Evolutionary conservation across 2,797 vertebrate species (phyloP), one percentile per base, ranked within the genome.

Genomic region (Danio albolineatus): DNA sequence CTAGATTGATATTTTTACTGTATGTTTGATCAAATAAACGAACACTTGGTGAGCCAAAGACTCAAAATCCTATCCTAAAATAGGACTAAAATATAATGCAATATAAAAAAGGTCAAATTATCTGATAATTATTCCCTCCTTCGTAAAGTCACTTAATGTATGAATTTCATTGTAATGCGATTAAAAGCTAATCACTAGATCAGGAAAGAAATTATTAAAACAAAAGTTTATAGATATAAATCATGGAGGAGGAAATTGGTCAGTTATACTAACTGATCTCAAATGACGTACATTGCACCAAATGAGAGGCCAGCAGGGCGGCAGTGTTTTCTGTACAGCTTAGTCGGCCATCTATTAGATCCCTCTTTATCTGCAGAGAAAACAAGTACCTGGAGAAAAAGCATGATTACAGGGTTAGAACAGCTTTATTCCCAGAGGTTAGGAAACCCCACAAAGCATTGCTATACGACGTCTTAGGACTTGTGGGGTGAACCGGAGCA

Each of bases 321-420:
- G 95, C 95, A 0, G 98, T 99, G 76, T 95, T 95, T 88, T 96
- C 95, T 0, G 94, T 92, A 89, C 97, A 99, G 89, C 92, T 89
- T 90, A 99, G 89, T 8, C 90, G 92, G 60, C 94, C 94, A 82
- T 98, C 97, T 44, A 93, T 92, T 76, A 99, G 88, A 90, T 99
- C 97, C 72, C 97, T 94, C 89, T 97, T 98, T 86, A 99, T 96
- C 86, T 99, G 98, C 86, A 98, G 86, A 0, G 96, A 97, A 88
- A 99, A 99, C 85, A 99, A 88, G 86, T 99, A 99, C 89, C 98
- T 99, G 84, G 13, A 85, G 71, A 69, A 72, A 71, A 78, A 57
- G 72, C 38, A 73, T 8, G 10, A 41, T 74, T 60, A 66, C 9
- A 78, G 7, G 12, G 7, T 46, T 46, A 46, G 44, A 12, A 46